Conservation (phyloP, 2,113 vertebrate genomes). For the Urocolius indicus region DNA sequence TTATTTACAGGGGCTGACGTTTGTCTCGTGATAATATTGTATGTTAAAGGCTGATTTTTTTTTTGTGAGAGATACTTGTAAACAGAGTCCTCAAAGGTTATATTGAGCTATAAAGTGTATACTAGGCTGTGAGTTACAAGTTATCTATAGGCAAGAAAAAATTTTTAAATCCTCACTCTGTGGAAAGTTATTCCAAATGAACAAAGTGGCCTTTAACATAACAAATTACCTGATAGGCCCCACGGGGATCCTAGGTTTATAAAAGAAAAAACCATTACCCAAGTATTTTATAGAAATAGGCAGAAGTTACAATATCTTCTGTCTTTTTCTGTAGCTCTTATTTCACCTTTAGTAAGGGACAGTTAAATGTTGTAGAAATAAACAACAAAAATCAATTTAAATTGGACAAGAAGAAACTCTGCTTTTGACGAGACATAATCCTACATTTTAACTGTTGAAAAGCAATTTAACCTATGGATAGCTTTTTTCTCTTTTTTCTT, state of each 20-base stretch:
- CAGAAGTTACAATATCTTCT: not conserved
- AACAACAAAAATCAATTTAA: not conserved
- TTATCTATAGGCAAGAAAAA: not conserved
- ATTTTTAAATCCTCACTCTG: not conserved
- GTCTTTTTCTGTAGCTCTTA: not conserved
- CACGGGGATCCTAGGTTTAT: not conserved
- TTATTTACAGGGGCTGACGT: constrained; percentile 14
- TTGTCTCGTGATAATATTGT: constrained; percentile 7
- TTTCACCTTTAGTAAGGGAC: constrained; percentile 4
- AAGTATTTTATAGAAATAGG: not conserved
- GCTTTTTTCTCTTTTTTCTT: not conserved
- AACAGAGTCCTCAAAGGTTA: constrained; percentile 36
- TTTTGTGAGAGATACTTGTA: constrained; percentile 27
- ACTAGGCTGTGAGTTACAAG: constrained; percentile 10
- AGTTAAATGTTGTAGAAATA: not conserved
- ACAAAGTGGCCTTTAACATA: constrained; percentile 8
- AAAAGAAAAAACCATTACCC: constrained; percentile 21
- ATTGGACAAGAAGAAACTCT: not conserved
- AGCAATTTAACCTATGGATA: not conserved
- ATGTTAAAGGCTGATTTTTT: not conserved
- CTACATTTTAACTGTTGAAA: not conserved
- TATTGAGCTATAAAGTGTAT: constrained; percentile 30
- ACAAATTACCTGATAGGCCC: not conserved
- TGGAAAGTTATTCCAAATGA: constrained; percentile 13
- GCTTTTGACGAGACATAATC: not conserved